Conservation (phyloP, 2,888 invertebrate genomes). For the Xestia c-nigrum region DNA sequence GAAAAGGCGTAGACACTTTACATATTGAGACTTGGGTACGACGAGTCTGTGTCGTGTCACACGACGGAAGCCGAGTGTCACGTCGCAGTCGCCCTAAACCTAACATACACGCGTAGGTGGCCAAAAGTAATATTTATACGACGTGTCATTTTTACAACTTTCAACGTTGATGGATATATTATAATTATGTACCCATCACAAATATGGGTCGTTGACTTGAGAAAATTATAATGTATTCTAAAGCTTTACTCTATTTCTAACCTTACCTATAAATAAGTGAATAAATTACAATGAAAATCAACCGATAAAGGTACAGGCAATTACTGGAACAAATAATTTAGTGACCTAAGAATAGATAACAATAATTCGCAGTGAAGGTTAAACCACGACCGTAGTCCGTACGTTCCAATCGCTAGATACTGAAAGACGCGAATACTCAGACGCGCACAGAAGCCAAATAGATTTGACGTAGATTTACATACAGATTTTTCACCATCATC, state of each 20-base stretch:
- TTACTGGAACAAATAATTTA: slow-evolving; percentile 71
- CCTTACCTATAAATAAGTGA: not conserved
- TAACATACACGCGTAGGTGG: slow-evolving; percentile 43
- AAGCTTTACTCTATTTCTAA: not conserved
- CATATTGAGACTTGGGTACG: slow-evolving; percentile 1
- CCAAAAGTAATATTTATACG: slow-evolving; percentile 53
- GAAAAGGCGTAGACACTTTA: slow-evolving; percentile 49
- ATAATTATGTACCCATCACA: slow-evolving; percentile 43
- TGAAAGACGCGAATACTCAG: slow-evolving; percentile 51
- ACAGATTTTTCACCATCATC: slow-evolving; percentile 18
- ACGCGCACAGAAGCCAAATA: slow-evolving; percentile 44
- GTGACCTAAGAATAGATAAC: slow-evolving; percentile 73
- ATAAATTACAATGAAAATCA: slow-evolving; percentile 33
- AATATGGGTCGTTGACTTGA: slow-evolving; percentile 57
- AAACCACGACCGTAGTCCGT: slow-evolving; percentile 60
- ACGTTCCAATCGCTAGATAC: slow-evolving; percentile 69
- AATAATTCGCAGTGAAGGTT: slow-evolving; percentile 74
- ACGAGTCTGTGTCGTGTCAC: slow-evolving; percentile 41
- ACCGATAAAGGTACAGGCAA: slow-evolving; percentile 53
- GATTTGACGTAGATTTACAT: slow-evolving; percentile 26
- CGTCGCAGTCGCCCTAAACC: slow-evolving; percentile 53
- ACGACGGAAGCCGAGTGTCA: slow-evolving; percentile 63
- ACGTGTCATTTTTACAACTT: slow-evolving; percentile 58
- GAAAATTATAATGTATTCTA: slow-evolving; percentile 17
- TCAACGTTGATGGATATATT: slow-evolving; percentile 60